phyloP scores from a whole-genome alignment of 2,797 vertebrate species.

The Ctenosaura bakeri region DNA sequence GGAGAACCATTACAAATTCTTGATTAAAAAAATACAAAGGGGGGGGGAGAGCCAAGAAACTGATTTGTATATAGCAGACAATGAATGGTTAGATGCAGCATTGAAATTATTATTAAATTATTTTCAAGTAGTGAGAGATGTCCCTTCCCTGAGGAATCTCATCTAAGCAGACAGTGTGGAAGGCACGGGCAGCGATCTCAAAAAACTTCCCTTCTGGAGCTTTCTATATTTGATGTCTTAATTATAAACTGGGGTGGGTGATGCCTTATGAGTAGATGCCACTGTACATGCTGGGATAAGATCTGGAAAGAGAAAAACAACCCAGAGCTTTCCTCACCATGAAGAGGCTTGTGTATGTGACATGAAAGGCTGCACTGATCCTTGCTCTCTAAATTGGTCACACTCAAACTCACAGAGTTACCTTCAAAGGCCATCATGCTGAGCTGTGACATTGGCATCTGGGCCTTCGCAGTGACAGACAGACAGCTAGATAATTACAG shows the following conservation, averaged over 20 bases:
- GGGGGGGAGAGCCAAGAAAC: constrained; percentile 2
- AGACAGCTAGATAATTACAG: neutral
- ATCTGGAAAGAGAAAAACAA: neutral
- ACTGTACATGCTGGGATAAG: constrained; percentile 4
- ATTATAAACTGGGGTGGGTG: neutral
- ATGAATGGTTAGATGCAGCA: constrained; percentile 7
- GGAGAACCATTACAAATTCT: neutral
- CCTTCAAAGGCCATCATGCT: neutral
- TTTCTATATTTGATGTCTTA: neutral
- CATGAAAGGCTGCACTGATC: neutral
- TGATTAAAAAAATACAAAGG: constrained; percentile 24
- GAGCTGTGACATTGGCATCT: neutral
- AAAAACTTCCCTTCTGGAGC: rapidly evolving
- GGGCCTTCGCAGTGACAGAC: constrained; percentile 25
- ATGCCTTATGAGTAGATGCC: neutral
- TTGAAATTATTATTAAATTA: constrained; percentile 19
- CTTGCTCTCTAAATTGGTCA: neutral
- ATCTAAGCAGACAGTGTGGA: neutral
- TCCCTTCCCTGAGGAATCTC: neutral
- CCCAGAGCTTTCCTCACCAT: neutral
- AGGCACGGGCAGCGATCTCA: neutral
- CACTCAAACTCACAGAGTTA: rapidly evolving
- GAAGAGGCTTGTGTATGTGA: neutral
- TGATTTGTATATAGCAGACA: neutral
- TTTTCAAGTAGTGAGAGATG: constrained; percentile 10